These are phyloP conservation scores for Cactoblastis cactorum DNA, from an alignment of 2,888 invertebrate genomes.

Conservation along the genomic window DNA sequence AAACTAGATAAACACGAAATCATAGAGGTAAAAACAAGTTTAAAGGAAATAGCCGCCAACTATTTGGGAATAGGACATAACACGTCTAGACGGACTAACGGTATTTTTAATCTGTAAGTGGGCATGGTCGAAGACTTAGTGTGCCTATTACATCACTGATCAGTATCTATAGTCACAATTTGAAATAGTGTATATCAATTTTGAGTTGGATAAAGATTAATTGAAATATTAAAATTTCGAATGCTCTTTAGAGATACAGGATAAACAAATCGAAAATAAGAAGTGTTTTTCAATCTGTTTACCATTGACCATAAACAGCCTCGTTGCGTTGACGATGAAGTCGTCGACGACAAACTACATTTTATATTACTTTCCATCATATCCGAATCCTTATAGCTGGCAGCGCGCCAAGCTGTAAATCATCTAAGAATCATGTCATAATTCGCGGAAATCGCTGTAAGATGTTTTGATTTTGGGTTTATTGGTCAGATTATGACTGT, in stretches of 20 bases:
- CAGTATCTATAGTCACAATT: neutral
- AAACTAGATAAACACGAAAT: no score
- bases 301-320: no score
- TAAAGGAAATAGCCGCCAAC: neutral
- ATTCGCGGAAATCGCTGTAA: conserved; percentile 22
- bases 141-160: neutral
- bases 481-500: conserved; percentile 19
- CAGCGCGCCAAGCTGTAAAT: neutral
- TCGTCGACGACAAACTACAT: no score
- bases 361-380: neutral
- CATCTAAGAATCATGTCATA: conserved; percentile 18
- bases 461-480: conserved; percentile 28
- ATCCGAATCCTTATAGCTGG: neutral
- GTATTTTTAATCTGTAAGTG: neutral
- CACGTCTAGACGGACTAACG: neutral
- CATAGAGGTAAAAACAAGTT: no score
- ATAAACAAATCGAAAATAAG: no score
- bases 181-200: neutral
- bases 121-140: neutral
- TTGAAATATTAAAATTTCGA: neutral
- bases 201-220: neutral
- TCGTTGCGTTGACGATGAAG: no score
- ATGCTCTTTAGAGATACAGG: neutral
- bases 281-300: no score
- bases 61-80: neutral